A percentile compares a stretch with the other conserved stretches of the same genome.
These are phyloP conservation scores for Channa maculata DNA, from an alignment of 2,113 vertebrate species.

Conservation along the genomic window DNA sequence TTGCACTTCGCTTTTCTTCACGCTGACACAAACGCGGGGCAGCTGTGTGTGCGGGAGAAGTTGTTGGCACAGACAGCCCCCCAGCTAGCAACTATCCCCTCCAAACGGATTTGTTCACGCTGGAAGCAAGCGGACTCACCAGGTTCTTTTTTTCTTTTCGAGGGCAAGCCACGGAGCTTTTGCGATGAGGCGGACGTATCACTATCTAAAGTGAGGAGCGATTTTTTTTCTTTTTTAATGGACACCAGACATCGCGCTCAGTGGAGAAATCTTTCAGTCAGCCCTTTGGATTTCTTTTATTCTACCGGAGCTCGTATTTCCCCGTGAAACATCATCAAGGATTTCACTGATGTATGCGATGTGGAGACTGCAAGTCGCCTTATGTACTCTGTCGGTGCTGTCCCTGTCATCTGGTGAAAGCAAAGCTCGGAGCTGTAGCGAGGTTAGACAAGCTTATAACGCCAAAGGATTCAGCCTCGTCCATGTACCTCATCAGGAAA, in stretches of 20 bases:
- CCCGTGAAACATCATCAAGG: slow-evolving; percentile 57
- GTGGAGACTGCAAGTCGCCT: slow-evolving; percentile 80
- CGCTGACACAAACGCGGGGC: slow-evolving; percentile 62
- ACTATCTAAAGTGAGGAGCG: slow-evolving; percentile 73
- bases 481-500: slow-evolving; percentile 92
- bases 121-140: slow-evolving; percentile 45
- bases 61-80: slow-evolving; percentile 72
- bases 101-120: slow-evolving; percentile 54
- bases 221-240: slow-evolving; percentile 33
- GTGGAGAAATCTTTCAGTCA: slow-evolving; percentile 42
- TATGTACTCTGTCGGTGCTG: slow-evolving; percentile 80
- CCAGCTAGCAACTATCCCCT: slow-evolving; percentile 50
- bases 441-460: slow-evolving; percentile 92
- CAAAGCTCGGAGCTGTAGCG: slow-evolving; percentile 91
- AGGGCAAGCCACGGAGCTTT: slow-evolving; percentile 22
- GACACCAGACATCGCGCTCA: slow-evolving; percentile 53
- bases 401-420: slow-evolving; percentile 83
- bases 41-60: slow-evolving; percentile 73
- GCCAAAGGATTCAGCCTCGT: slow-evolving; percentile 92
- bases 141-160: slow-evolving; percentile 32
- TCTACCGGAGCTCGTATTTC: slow-evolving; percentile 52
- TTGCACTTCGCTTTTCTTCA: slow-evolving; percentile 61
- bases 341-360: slow-evolving; percentile 79
- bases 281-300: slow-evolving; percentile 42
- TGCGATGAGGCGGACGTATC: slow-evolving; percentile 67